Percentiles rank a stretch among this genome's conserved stretches.
phyloP scores from a whole-genome alignment of 1,140 invertebrate genomes.

The Maniola jurtina region DNA sequence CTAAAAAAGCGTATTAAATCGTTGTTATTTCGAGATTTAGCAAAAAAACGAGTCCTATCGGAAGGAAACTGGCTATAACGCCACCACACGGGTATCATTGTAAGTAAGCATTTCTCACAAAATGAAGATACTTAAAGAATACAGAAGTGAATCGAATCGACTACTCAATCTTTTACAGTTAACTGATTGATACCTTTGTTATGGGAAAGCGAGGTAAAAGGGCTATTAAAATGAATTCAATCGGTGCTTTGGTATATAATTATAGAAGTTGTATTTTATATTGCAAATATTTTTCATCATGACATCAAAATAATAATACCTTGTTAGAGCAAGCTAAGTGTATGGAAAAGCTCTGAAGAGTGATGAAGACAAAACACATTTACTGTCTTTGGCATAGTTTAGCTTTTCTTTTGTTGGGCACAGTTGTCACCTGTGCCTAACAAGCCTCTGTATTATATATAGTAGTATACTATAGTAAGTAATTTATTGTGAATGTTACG shows the following conservation, averaged over 20 bases:
- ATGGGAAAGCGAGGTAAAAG: conserved; percentile 50
- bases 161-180: conserved; percentile 59
- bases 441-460: too few species aligned
- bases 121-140: conserved; percentile 48
- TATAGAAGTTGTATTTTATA: too few species aligned
- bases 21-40: conserved; percentile 25
- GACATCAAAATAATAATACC: too few species aligned
- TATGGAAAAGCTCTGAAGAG: too few species aligned
- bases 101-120: conserved; percentile 45
- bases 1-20: conserved; percentile 34
- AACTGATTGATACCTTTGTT: conserved; percentile 48
- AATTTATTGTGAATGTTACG: too few species aligned
- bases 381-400: too few species aligned
- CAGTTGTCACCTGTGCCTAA: too few species aligned
- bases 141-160: conserved; percentile 56
- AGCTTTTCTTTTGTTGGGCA: too few species aligned
- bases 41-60: conserved; percentile 49
- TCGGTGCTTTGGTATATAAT: background rate
- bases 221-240: background rate
- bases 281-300: too few species aligned
- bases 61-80: conserved; percentile 18
- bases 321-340: too few species aligned
- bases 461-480: too few species aligned
- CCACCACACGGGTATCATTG: background rate
- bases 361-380: too few species aligned